phyloP scores from a whole-genome alignment of 2,113 vertebrate species.

The Cnemophilus loriae region DNA sequence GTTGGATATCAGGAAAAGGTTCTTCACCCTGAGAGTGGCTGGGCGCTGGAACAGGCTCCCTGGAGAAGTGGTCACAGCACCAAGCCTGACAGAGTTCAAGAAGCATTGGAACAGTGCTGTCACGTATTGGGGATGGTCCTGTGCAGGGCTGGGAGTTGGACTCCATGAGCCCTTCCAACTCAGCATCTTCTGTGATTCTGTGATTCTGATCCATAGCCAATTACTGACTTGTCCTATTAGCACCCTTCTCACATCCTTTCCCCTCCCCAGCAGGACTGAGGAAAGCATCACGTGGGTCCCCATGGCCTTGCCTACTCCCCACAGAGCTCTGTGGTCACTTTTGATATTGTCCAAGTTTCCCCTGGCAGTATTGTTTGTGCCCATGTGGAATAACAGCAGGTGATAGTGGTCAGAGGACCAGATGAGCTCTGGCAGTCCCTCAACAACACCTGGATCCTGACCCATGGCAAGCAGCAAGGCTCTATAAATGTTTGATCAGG shows the following conservation, averaged over 20 bases:
- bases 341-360: neutral
- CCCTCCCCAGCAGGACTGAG: neutral
- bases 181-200: neutral
- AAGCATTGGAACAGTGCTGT: neutral
- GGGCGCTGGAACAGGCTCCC: neutral
- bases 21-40: neutral
- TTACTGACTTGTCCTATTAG: neutral
- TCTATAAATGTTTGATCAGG: neutral
- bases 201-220: neutral
- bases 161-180: neutral
- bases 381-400: neutral
- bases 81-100: neutral
- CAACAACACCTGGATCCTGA: neutral
- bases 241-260: neutral
- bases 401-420: neutral
- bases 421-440: neutral
- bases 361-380: neutral
- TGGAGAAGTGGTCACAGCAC: neutral
- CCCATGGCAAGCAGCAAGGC: neutral
- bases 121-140: neutral
- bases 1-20: neutral
- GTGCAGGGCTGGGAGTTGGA: neutral
- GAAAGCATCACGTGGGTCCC: neutral
- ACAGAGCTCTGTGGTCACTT: neutral
- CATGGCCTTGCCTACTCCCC: neutral